phyloP scores from a whole-genome alignment of 2,888 invertebrate genomes.

The Macaria liturata region DNA sequence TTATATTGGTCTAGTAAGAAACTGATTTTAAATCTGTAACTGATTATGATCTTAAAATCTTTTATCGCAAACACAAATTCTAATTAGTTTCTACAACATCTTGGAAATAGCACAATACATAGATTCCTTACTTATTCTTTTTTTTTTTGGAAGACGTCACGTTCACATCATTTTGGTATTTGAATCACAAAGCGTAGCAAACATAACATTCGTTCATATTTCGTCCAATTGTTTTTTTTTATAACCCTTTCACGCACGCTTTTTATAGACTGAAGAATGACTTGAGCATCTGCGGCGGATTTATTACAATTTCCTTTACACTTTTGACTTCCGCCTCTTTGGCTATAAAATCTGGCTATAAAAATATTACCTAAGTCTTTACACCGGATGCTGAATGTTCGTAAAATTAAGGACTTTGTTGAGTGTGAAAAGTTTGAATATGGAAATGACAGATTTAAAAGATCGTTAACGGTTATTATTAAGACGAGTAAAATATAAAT shows the following conservation, averaged over 20 bases:
- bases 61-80: too few species aligned
- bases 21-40: too few species aligned
- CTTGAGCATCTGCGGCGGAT: constrained; percentile 76
- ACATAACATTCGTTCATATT: constrained; percentile 53
- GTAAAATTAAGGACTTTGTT: constrained; percentile 7
- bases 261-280: constrained; percentile 75
- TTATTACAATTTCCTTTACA: constrained; percentile 77
- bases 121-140: too few species aligned
- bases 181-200: neutral
- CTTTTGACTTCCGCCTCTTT: constrained; percentile 70
- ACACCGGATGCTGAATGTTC: constrained; percentile 47
- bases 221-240: constrained; percentile 57
- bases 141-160: too few species aligned
- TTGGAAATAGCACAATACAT: too few species aligned
- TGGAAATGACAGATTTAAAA: too few species aligned
- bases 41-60: too few species aligned
- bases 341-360: constrained; percentile 66
- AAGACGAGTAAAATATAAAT: too few species aligned
- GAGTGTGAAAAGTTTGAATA: neutral
- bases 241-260: constrained; percentile 67
- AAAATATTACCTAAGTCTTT: constrained; percentile 62
- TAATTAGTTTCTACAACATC: too few species aligned
- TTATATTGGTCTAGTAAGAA: too few species aligned
- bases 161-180: too few species aligned
- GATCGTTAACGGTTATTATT: too few species aligned